A percentile compares a stretch with the other conserved stretches of the same genome.
These are phyloP conservation scores for Oplegnathus fasciatus DNA, from an alignment of 2,113 vertebrate genomes.

Conservation along the genomic window DNA sequence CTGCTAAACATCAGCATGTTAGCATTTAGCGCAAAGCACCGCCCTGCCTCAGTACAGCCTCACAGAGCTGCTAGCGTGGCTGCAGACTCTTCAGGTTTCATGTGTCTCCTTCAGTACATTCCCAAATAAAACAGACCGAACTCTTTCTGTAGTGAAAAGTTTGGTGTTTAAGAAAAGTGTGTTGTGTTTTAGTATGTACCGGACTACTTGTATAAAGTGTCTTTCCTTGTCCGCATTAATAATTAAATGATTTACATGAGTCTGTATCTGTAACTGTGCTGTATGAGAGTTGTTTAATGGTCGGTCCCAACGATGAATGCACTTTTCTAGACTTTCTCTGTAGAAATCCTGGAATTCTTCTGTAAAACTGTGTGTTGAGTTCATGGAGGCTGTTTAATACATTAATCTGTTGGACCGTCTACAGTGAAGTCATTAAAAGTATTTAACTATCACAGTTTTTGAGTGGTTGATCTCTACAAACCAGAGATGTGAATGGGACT, in stretches of 20 bases:
- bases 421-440: constrained; percentile 12
- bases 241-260: constrained; percentile 12
- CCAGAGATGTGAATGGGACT: neutral
- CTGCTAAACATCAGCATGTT: neutral
- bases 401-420: neutral
- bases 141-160: neutral
- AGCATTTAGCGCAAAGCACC: neutral
- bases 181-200: constrained; percentile 26
- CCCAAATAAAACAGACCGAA: constrained; percentile 12
- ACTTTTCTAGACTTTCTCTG: constrained; percentile 1
- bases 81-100: neutral
- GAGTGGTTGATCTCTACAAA: neutral
- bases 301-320: neutral
- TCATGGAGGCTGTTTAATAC: constrained; percentile 9
- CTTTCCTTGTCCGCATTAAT: constrained; percentile 17
- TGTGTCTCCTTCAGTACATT: constrained; percentile 45
- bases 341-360: neutral
- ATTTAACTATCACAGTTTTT: neutral
- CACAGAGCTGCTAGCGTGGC: neutral
- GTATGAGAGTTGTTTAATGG: neutral
- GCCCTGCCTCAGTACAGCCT: neutral
- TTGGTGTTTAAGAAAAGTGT: constrained; percentile 5
- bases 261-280: neutral
- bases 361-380: neutral
- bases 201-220: constrained; percentile 9